Base-by-base conservation (phyloP, 2,797 vertebrate species). In the Poeciliopsis infans region DNA sequence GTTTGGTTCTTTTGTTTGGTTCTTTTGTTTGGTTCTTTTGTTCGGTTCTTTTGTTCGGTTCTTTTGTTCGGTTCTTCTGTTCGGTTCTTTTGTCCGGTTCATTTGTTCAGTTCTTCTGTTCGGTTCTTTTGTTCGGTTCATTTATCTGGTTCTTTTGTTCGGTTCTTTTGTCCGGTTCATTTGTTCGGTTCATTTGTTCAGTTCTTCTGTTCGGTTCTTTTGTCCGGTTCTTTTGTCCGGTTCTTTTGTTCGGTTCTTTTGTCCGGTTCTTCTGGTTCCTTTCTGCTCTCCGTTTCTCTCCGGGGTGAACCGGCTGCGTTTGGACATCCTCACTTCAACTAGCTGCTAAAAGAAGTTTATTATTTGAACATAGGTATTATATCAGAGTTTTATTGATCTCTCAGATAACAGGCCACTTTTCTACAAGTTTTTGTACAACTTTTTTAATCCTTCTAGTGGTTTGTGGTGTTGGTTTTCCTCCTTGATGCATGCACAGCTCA, bases 361-460 rank as follows among this genome's bases (percentile, higher is more conserved):
- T 61, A 76, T 83, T 82, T 83, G 45, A 87, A 46, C 36, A 74
- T 79, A 77, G 57, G 64, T 83, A 77, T 75, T 80, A 75, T 79
- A 20, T 73, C 78, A 66, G 59, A 90, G 77, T 78, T 89, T 86
- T 81, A 88, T 78, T 51, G 75, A 81, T 71, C 55, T 72, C 73
- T 81, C 85, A 81, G 89, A 83, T 75, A 76, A 88, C 18, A 80
- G 59, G 73, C 36, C 80, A 74, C 70, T 78, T 82, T 79, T 90
- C 86, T 83, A 70, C 84, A 83, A 74, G 75, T 78, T 89, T 91
- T 91, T 91, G 23, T 93, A 90, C 81, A 7, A 87, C 83, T 91
- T 92, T 92, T 90, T 51, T 89, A 88, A 86, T 47, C 25, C 55
- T 72, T 74, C 80, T 18, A 28, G 33, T 75, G 57, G 41, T 80